A percentile compares a stretch with the other conserved stretches of the same genome.
phyloP scores from a whole-genome alignment of 2,113 vertebrate genomes.

The Coptodon rendalli region DNA sequence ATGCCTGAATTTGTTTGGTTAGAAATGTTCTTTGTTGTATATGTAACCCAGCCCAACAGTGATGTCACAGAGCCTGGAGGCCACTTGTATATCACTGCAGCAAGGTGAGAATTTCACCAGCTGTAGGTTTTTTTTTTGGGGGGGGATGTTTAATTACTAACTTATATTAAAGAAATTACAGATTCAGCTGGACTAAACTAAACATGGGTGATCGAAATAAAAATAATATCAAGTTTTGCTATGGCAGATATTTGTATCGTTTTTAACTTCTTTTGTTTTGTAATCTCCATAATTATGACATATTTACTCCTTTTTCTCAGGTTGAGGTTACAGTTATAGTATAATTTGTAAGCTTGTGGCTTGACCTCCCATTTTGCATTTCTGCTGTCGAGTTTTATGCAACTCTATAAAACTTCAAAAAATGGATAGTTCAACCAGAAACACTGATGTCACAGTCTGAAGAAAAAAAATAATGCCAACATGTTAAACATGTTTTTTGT shows the following conservation, averaged over 20 bases:
- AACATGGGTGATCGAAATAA: background rate
- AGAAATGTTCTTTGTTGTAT: background rate
- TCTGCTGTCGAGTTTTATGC: background rate
- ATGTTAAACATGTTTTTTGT: background rate
- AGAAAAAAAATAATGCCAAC: background rate
- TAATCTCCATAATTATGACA: background rate
- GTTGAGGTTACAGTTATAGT: background rate
- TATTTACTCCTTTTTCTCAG: background rate
- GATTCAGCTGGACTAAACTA: background rate
- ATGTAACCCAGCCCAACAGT: background rate
- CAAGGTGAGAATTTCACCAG: background rate
- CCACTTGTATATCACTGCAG: background rate
- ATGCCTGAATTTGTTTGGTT: background rate
- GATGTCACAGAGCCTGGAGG: background rate
- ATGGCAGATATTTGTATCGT: background rate
- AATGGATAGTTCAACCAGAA: background rate
- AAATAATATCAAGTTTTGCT: background rate
- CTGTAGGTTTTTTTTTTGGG: background rate
- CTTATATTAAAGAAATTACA: background rate
- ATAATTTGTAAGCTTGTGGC: background rate
- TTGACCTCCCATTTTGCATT: background rate
- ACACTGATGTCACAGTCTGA: background rate
- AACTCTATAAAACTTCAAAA: background rate
- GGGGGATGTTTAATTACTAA: background rate
- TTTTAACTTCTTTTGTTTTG: background rate